Evolutionary conservation across 2,113 vertebrate species (phyloP).

Genomic region (Campylorhamphus procurvoides): DNA sequence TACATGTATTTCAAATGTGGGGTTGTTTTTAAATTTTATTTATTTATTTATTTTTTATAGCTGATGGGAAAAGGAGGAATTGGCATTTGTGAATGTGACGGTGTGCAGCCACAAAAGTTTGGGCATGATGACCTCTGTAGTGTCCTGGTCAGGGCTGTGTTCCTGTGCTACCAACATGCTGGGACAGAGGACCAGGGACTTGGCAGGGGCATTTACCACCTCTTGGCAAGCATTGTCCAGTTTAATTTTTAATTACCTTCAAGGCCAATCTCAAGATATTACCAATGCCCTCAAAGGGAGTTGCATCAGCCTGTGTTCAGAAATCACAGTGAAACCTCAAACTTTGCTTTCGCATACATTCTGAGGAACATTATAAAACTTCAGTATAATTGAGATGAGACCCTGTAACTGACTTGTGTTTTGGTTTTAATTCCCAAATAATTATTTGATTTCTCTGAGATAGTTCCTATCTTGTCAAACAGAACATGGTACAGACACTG

Average conservation of each 20-base stretch:
- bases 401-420: not conserved
- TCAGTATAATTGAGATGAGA: not conserved
- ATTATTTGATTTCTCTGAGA: not conserved
- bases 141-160: not conserved
- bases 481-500: not conserved
- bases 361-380: not conserved
- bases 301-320: not conserved
- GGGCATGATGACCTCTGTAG: not conserved
- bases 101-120: rapidly evolving
- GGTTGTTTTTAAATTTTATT: not conserved
- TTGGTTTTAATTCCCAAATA: not conserved
- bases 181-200: not conserved
- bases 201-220: not conserved
- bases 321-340: constrained; percentile 22
- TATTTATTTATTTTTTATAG: not conserved
- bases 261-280: not conserved
- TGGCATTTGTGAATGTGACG: not conserved
- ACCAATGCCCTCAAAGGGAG: not conserved
- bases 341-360: constrained; percentile 19
- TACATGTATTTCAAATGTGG: not conserved
- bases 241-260: constrained; percentile 33
- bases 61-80: not conserved
- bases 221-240: not conserved
- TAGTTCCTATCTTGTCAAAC: not conserved
- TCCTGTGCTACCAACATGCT: not conserved